Evolutionary conservation across 2,888 invertebrate species (phyloP), one percentile per base, ranked within the genome.

Genomic region (Orgyia antiqua): DNA sequence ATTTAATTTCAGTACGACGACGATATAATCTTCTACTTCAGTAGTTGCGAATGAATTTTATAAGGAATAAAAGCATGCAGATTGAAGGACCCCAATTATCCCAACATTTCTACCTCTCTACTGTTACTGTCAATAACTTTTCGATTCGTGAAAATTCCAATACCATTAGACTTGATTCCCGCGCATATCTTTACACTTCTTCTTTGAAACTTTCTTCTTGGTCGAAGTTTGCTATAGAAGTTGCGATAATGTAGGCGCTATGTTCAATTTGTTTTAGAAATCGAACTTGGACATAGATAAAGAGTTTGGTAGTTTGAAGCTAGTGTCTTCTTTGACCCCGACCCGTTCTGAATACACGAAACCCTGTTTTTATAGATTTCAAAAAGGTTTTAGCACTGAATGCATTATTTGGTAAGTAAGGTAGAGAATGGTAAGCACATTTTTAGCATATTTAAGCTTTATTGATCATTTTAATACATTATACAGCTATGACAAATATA

Each of bases 91-190:
- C 60, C 62, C 51, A 62, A 65, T 59, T 59, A 60, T 60, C 57
- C 61, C 58, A 42, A 58, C 58, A 61, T 64, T 63, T 66, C 59
- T 62, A 60, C 58, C 51, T 63, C 58, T 61, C 58, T 58, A 39
- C 58, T 67, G 47, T 60, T 61, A 64, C 61, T 53, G 47, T 47
- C 62, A 61, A 64, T 58, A 68, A 63, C 49, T 70, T 74, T 71
- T 70, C 66, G 80, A 84, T 84, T 86, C 82, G 83, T 82, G 83
- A 82, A 83, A 82, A 74, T 79, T 83, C 80, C 77, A 65, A 58
- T 65, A 58, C 62, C 72, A 71, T 77, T 80, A 83, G 74, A 72
- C 61, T 71, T 77, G 71, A 75, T 68, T 68, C 67, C 76, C 68
- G 74, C 68, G 75, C 80, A 77, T 79, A 73, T 75, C 70, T 75